Conservation (phyloP, 2,113 vertebrate genomes). For the Orthonyx spaldingii region DNA sequence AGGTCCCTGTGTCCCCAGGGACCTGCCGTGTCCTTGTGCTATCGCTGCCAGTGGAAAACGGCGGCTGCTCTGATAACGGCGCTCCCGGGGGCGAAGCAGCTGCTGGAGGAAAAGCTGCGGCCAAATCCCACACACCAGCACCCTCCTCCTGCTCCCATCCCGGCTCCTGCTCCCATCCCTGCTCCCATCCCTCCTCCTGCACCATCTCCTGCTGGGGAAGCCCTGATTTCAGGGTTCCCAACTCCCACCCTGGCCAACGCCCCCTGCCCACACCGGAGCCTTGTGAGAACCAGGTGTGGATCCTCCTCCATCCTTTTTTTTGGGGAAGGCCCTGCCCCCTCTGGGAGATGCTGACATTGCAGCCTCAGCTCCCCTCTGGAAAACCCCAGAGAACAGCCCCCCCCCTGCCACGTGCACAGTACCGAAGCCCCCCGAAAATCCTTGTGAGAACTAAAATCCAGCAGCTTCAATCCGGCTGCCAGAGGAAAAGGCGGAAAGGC, state of each 20-base stretch:
- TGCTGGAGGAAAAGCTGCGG: fast-evolving
- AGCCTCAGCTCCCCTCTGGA: not conserved
- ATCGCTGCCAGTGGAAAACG: not conserved
- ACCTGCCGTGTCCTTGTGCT: not conserved
- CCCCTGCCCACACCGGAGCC: not conserved
- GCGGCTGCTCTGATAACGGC: not conserved
- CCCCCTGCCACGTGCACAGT: fast-evolving
- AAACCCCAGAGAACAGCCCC: fast-evolving
- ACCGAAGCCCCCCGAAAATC: not conserved
- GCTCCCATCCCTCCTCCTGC: not conserved
- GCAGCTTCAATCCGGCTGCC: not conserved
- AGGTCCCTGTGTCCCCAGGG: not conserved
- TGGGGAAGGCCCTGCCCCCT: fast-evolving
- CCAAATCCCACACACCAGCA: not conserved
- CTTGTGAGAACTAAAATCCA: not conserved
- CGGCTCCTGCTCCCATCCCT: not conserved
- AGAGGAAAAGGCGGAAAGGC: not conserved
- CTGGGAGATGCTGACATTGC: not conserved
- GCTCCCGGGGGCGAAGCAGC: not conserved
- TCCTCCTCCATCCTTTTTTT: not conserved
- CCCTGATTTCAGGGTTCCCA: not conserved
- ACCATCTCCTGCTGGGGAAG: fast-evolving
- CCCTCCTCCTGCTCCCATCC: not conserved
- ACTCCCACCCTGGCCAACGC: not conserved
- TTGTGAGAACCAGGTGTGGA: fast-evolving